Conservation (phyloP, 2,797 vertebrate genomes). For the Sebastes flavidus region DNA sequence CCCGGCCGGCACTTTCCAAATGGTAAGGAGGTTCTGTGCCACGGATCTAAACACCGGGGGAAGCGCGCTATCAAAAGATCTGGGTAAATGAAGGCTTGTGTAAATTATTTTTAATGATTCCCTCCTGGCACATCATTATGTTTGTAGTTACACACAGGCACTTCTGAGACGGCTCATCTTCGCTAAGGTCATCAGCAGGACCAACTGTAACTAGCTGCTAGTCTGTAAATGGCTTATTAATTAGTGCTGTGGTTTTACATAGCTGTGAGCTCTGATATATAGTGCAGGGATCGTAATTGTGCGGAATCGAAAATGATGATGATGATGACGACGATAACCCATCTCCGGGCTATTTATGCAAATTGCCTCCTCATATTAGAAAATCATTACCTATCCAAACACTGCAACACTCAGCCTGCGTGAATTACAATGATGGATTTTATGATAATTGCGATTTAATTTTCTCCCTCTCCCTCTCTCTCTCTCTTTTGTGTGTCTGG, state of each 20-base stretch:
- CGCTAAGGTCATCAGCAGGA: slow-evolving; percentile 96
- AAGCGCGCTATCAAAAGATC: slow-evolving; percentile 99
- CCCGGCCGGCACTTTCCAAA: slow-evolving; percentile 93
- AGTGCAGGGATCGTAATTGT: slow-evolving; percentile 97
- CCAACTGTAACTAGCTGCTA: slow-evolving; percentile 95
- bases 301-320: slow-evolving; percentile 91
- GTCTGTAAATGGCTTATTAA: slow-evolving; percentile 99
- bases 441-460: slow-evolving; percentile 99
- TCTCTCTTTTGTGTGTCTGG: slow-evolving; percentile 80
- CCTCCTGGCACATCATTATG: slow-evolving; percentile 99
- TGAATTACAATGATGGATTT: slow-evolving; percentile 99
- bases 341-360: slow-evolving; percentile 99
- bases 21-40: slow-evolving; percentile 90
- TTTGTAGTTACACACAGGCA: slow-evolving; percentile 99
- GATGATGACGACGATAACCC: slow-evolving; percentile 91
- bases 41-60: slow-evolving; percentile 95
- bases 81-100: slow-evolving; percentile 99
- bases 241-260: slow-evolving; percentile 98
- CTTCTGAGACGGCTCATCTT: slow-evolving; percentile 98
- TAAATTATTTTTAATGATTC: slow-evolving; percentile 99
- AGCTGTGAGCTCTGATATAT: slow-evolving; percentile 99
- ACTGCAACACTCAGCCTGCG: slow-evolving; percentile 90
- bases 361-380: slow-evolving; percentile 98
- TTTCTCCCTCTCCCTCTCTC: slow-evolving; percentile 74
- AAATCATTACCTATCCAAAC: slow-evolving; percentile 99